Percentiles rank a stretch among this genome's conserved stretches.
These are phyloP conservation scores for Remorina albescens DNA, from an alignment of 2,797 vertebrate species.

Conservation along the genomic window DNA sequence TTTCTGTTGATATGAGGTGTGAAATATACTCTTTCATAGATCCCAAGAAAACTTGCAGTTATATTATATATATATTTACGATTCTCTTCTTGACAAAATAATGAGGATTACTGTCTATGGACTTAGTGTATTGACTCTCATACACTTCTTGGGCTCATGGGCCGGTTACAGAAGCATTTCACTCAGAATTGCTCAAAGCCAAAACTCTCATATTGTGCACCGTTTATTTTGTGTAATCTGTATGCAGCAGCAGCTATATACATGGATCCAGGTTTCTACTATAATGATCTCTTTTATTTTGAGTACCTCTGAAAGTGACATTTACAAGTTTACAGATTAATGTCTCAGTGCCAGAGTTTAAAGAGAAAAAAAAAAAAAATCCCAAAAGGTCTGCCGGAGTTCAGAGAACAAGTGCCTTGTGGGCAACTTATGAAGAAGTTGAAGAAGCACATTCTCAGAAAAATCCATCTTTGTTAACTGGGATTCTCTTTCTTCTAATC, in stretches of 20 bases:
- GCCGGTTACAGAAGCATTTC: constrained; percentile 15
- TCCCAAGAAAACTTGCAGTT: constrained; percentile 19
- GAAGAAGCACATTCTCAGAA: background rate
- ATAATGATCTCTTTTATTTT: background rate
- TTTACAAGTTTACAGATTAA: background rate
- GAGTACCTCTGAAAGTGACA: constrained; percentile 6
- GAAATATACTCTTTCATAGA: constrained; percentile 22
- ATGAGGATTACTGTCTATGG: constrained; percentile 35
- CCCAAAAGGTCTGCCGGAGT: background rate
- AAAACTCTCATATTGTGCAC: background rate
- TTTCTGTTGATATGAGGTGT: constrained; percentile 19
- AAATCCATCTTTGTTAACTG: too few relatives aligned
- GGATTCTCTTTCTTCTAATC: background rate
- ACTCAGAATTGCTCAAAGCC: background rate
- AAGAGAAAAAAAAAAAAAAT: too few relatives aligned
- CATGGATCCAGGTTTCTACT: background rate
- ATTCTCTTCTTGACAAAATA: constrained; percentile 33
- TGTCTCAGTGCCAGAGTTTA: too few relatives aligned
- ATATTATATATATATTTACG: too few relatives aligned
- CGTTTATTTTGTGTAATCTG: constrained; percentile 5
- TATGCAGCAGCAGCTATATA: background rate
- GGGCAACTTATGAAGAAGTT: too few relatives aligned
- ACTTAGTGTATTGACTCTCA: constrained; percentile 26
- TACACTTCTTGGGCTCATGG: constrained; percentile 10
- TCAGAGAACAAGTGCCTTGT: constrained; percentile 15